These are phyloP conservation scores for Azorinus chamasolen DNA, from an alignment of 2,888 invertebrate genomes.

Conservation along the genomic window DNA sequence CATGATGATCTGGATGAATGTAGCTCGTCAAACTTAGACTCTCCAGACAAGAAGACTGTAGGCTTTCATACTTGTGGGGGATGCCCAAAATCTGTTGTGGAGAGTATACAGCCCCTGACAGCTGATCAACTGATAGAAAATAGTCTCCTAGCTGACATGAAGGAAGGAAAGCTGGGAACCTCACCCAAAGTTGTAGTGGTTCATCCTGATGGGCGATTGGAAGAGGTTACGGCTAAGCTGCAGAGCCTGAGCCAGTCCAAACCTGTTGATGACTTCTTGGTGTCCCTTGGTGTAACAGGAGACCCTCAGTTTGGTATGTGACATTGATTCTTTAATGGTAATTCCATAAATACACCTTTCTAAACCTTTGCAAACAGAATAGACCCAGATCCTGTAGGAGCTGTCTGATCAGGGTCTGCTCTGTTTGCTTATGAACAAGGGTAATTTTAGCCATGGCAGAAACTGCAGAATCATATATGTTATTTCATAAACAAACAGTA, in stretches of 20 bases:
- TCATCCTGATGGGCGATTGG: constrained; percentile 81
- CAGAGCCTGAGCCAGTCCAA: constrained; percentile 68
- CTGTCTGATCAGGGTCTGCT: too few species aligned
- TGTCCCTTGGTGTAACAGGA: constrained; percentile 58
- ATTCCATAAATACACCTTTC: too few species aligned
- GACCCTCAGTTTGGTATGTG: constrained; percentile 60
- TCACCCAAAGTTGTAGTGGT: constrained; percentile 83
- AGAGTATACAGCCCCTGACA: constrained; percentile 58
- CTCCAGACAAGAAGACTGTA: constrained; percentile 8
- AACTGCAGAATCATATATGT: too few species aligned
- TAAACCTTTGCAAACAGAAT: too few species aligned
- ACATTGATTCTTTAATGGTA: too few species aligned
- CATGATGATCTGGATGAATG: constrained; percentile 87
- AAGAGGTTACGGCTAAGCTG: constrained; percentile 79
- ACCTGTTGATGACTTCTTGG: constrained; percentile 63
- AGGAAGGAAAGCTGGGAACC: constrained; percentile 79
- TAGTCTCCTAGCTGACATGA: constrained; percentile 77
- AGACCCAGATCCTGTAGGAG: too few species aligned
- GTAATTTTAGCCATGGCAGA: too few species aligned
- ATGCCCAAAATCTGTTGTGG: constrained; percentile 47
- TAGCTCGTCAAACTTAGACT: not conserved
- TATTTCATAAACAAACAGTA: too few species aligned
- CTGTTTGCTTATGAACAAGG: too few species aligned
- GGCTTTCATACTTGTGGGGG: constrained; percentile 54
- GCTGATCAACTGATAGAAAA: constrained; percentile 78